Conservation (phyloP, 2,797 vertebrate genomes). For the Calcarius lapponicus region DNA sequence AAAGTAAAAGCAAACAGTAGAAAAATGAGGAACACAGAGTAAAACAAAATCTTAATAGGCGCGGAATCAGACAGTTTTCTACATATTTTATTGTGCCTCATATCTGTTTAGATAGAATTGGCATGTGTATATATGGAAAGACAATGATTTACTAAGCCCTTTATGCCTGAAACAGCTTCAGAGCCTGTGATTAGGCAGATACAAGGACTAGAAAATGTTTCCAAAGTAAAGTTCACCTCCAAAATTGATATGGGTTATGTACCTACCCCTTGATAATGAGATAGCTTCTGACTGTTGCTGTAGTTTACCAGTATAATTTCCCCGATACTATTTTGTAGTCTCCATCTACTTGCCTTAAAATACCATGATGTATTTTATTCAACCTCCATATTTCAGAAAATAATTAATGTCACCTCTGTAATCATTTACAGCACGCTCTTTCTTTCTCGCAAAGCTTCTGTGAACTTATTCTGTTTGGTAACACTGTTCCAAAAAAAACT, state of each 20-base stretch:
- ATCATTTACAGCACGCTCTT: neutral
- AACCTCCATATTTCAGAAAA: neutral
- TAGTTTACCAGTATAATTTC: neutral
- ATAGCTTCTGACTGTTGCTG: neutral
- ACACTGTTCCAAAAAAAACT: neutral
- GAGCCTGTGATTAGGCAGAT: neutral
- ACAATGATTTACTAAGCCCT: conserved; percentile 38
- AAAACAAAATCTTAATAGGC: neutral
- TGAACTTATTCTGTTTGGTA: neutral
- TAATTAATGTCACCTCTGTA: neutral
- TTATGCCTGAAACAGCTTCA: conserved; percentile 35
- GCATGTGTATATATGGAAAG: neutral
- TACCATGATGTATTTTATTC: neutral
- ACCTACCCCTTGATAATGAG: neutral
- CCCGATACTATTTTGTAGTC: neutral
- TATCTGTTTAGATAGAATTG: conserved; percentile 39
- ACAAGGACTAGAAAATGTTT: neutral
- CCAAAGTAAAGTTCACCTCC: conserved; percentile 30
- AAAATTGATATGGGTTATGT: neutral
- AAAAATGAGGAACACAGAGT: neutral
- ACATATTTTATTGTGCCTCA: neutral
- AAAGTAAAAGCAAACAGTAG: conserved; percentile 7
- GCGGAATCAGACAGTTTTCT: neutral
- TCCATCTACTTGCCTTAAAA: neutral
- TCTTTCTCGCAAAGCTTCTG: neutral